A percentile compares a stretch with the other conserved stretches of the same genome.
Conservation (phyloP, 2,113 vertebrate species). For the Tragelaphus scriptus region DNA sequence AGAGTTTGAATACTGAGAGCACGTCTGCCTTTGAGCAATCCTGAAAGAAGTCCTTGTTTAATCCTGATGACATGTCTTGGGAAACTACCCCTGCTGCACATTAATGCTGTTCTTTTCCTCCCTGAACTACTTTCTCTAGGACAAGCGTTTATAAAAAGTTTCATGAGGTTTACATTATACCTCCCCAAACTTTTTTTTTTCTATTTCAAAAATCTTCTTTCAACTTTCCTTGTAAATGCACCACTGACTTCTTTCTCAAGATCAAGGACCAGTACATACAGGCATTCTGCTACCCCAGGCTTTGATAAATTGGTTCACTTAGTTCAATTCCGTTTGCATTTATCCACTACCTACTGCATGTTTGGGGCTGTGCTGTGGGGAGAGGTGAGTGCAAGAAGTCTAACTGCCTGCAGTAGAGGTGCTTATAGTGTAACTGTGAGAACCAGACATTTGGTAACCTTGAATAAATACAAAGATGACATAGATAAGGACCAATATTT, state of each 20-base stretch:
- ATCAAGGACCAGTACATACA: not conserved
- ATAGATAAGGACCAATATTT: not conserved
- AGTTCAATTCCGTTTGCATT: not conserved
- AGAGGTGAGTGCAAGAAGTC: not conserved
- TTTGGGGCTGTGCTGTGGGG: not conserved
- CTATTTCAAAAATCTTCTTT: not conserved
- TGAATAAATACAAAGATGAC: not conserved
- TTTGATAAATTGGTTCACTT: not conserved
- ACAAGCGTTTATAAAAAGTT: not conserved
- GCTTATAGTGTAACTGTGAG: not conserved
- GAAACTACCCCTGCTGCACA: not conserved
- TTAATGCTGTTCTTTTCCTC: not conserved
- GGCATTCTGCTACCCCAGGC: not conserved
- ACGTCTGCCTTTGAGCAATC: not conserved
- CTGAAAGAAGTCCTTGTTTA: constrained; percentile 61
- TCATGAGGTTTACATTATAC: not conserved
- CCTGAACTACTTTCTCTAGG: not conserved
- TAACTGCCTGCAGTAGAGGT: not conserved
- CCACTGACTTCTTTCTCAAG: not conserved
- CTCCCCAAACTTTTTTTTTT: not conserved
- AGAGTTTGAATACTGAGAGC: not conserved
- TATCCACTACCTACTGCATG: not conserved
- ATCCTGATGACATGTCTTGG: not conserved
- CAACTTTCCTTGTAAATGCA: not conserved
- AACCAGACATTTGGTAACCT: not conserved